Evolutionary conservation across 53 echinoderm and acorn worm genomes (phyloP), one percentile per base, ranked within the genome.

Genomic region (Astropecten irregularis): DNA sequence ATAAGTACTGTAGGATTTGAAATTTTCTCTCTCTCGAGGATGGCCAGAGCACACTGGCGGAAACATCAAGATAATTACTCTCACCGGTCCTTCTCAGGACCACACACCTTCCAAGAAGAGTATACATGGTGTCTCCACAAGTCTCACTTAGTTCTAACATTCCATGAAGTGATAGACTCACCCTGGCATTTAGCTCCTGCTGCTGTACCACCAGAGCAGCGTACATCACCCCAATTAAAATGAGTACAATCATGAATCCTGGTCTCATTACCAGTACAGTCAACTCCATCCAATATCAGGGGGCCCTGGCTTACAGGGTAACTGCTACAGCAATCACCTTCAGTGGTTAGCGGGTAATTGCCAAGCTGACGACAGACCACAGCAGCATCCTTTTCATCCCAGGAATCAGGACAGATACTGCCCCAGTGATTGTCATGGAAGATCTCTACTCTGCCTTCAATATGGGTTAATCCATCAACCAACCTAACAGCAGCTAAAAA

Each of bases 291-390:
- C 37, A 91, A 22, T 16, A 55, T 22, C 0, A 88, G 58, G 3
- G 49, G 39, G 3, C 46, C 40, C 33, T 69, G 68, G 0, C 26
- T 22, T 2, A 65, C 61, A 14, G 40, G 14, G 2, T 63, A 52
- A 4, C 9, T 10, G 9, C 57, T 49, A 63, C 93, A 93, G 44
- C 76, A 71, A 1, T 50, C 69, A 2, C 63, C 82, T 2, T 77
- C 66, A 4, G 32, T 11, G 5, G 49, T 32, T 18, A 93, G 65
- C 1, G 93, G 93, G 68, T 87, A 93, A 64, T 89, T 81, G 22
- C 95, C 95, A 0, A 95, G 90, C 63, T 95, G 95, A 11, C 84
- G 89, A 62, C 95, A 95, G 55, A 92, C 84, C 9, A 95, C 92
- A 1, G 49, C 56, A 1, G 92, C 95, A 52, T 95, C 95, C 16